Conservation (phyloP, 2,113 vertebrate species). For the Vireo altiloquus region DNA sequence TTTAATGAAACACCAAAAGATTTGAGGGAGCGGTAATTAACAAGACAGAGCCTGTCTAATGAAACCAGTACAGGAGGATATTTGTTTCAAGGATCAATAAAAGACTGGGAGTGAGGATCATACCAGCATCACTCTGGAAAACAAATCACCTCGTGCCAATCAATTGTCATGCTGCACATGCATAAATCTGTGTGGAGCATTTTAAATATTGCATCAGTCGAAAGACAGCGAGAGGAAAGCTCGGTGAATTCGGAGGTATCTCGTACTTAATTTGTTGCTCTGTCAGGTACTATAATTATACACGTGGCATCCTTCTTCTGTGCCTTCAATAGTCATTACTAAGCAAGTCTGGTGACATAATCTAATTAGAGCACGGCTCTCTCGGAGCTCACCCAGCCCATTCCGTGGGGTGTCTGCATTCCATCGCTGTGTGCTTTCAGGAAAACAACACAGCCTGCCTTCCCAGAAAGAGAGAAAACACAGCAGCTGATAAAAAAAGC, state of each 20-base stretch:
- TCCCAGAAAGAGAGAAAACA: neutral
- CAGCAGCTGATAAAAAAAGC: neutral
- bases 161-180: conserved; percentile 75
- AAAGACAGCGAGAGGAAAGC: neutral
- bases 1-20: conserved; percentile 89
- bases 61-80: conserved; percentile 79
- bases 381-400: neutral
- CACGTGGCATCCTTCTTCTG: conserved; percentile 1
- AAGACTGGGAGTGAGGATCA: conserved; percentile 72
- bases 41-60: conserved; percentile 78
- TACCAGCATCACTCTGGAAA: conserved; percentile 74
- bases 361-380: conserved; percentile 47
- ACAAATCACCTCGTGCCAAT: conserved; percentile 74
- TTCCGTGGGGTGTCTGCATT: neutral
- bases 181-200: conserved; percentile 14
- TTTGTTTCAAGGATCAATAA: conserved; percentile 82
- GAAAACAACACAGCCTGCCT: neutral
- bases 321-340: conserved; percentile 39
- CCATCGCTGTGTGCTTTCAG: neutral
- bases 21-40: conserved; percentile 90
- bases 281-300: conserved; percentile 59
- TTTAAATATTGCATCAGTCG: conserved; percentile 36
- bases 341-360: conserved; percentile 40
- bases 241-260: neutral
- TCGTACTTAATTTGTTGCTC: conserved; percentile 47